Percentiles rank a stretch among this genome's conserved stretches.
These are phyloP conservation scores for Macropodus opercularis DNA, from an alignment of 2,797 vertebrate genomes.

Conservation along the genomic window DNA sequence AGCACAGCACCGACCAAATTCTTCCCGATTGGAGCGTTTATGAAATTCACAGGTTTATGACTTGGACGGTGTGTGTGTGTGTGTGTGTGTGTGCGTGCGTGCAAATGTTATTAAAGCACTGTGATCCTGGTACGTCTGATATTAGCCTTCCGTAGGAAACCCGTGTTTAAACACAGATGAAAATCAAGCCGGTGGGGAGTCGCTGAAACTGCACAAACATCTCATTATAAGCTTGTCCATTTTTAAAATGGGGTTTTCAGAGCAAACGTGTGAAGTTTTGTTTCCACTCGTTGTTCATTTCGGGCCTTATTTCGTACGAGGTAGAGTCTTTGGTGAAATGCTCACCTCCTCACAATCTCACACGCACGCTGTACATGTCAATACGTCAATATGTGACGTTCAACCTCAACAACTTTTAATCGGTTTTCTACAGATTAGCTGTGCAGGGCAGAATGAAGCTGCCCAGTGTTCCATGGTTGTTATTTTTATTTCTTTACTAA, in stretches of 20 bases:
- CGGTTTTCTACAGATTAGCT: neutral
- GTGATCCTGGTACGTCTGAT: slow-evolving; percentile 16
- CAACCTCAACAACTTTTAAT: neutral
- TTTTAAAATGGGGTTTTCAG: neutral
- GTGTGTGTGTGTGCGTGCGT: slow-evolving; percentile 2
- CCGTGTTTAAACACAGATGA: neutral
- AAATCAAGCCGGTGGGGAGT: neutral
- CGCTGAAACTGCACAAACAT: neutral
- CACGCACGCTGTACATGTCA: neutral
- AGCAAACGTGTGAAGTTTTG: neutral
- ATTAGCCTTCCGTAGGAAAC: slow-evolving; percentile 8
- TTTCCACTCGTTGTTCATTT: neutral
- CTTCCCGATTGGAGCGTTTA: slow-evolving; percentile 68
- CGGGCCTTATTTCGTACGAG: neutral
- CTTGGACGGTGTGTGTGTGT: slow-evolving; percentile 29
- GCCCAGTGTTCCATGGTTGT: neutral
- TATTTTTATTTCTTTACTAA: neutral
- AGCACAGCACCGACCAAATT: slow-evolving; percentile 62
- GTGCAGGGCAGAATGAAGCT: neutral
- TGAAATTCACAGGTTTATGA: slow-evolving; percentile 70
- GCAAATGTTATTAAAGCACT: slow-evolving; percentile 6
- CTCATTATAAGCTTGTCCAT: neutral
- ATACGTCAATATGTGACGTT: neutral
- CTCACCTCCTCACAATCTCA: neutral
- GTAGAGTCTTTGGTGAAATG: neutral